Conservation (phyloP, 1,140 invertebrate species). For the Drosophila sp. region DNA sequence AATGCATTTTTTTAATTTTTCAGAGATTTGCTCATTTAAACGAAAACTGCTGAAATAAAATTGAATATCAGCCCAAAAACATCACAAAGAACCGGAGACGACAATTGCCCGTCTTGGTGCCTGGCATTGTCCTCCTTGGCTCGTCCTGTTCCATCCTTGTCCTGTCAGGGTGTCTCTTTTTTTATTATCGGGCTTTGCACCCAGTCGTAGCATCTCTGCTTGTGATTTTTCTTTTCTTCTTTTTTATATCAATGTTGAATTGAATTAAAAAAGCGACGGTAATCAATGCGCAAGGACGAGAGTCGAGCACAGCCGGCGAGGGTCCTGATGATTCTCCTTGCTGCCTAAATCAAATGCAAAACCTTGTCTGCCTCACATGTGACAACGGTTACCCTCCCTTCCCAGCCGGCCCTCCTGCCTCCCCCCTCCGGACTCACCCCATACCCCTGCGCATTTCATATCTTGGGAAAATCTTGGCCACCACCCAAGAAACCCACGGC, state of each 20-base stretch:
- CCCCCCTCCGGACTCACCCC: not conserved
- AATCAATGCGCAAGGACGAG: slow-evolving; percentile 74
- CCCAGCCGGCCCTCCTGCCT: slow-evolving; percentile 1
- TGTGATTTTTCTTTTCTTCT: slow-evolving; percentile 28
- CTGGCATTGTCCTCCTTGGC: slow-evolving; percentile 22
- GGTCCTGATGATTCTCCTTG: slow-evolving; percentile 39
- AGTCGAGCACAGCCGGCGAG: slow-evolving; percentile 57
- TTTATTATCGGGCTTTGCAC: slow-evolving; percentile 34
- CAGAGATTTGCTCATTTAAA: slow-evolving; percentile 77
- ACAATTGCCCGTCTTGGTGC: slow-evolving; percentile 75
- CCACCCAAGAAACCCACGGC: slow-evolving; percentile 62
- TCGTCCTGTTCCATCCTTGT: slow-evolving; percentile 10
- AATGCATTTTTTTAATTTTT: slow-evolving; percentile 55
- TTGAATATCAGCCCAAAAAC: slow-evolving; percentile 56
- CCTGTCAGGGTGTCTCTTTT: slow-evolving; percentile 32
- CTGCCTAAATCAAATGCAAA: slow-evolving; percentile 58
- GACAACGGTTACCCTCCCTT: slow-evolving; percentile 51
- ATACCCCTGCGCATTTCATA: slow-evolving; percentile 52
- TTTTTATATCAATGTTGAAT: slow-evolving; percentile 75
- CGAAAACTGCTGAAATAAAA: slow-evolving; percentile 60
- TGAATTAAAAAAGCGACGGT: slow-evolving; percentile 82
- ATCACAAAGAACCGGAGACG: slow-evolving; percentile 56
- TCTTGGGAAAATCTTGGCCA: slow-evolving; percentile 84
- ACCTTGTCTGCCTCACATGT: slow-evolving; percentile 75
- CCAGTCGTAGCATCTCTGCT: slow-evolving; percentile 27